Evolutionary conservation across 2,888 invertebrate species (phyloP).

Genomic region (Hyposoter dolosus): DNA sequence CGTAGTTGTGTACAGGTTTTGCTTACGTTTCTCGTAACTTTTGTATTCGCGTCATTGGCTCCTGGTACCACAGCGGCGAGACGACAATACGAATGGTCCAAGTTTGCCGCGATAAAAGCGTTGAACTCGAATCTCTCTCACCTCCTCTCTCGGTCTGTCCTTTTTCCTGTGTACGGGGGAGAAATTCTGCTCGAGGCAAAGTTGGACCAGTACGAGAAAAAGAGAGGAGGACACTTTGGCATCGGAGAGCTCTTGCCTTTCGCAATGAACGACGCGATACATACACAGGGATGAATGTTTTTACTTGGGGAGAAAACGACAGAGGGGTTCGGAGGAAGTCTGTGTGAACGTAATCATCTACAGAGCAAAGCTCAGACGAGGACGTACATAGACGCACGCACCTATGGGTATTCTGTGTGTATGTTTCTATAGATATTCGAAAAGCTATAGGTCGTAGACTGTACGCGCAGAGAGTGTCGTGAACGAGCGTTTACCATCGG

Average conservation of each 20-base stretch:
- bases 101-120: conserved; percentile 63
- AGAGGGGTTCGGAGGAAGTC: conserved; percentile 3
- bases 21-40: conserved; percentile 59
- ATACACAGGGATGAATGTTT: conserved; percentile 8
- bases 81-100: conserved; percentile 63
- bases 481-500: conserved; percentile 73
- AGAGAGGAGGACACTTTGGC: conserved; percentile 24
- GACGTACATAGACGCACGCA: not conserved
- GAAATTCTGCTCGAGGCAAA: not conserved
- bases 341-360: not conserved
- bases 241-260: conserved; percentile 27
- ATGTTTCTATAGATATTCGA: not conserved
- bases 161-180: conserved; percentile 3
- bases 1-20: conserved; percentile 7
- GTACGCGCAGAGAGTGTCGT: conserved; percentile 39
- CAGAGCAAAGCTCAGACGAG: not conserved
- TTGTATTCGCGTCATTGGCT: conserved; percentile 66
- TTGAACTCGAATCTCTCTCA: conserved; percentile 5
- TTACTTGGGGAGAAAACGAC: conserved; percentile 2
- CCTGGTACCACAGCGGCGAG: conserved; percentile 19
- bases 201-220: conserved; percentile 22
- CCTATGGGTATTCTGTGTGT: not conserved
- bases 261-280: conserved; percentile 47
- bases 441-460: conserved; percentile 18
- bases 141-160: not conserved